Evolutionary conservation across 1,140 invertebrate genomes (phyloP), one percentile per base, ranked within the genome.

Genomic region (Drosophila ironensis): DNA sequence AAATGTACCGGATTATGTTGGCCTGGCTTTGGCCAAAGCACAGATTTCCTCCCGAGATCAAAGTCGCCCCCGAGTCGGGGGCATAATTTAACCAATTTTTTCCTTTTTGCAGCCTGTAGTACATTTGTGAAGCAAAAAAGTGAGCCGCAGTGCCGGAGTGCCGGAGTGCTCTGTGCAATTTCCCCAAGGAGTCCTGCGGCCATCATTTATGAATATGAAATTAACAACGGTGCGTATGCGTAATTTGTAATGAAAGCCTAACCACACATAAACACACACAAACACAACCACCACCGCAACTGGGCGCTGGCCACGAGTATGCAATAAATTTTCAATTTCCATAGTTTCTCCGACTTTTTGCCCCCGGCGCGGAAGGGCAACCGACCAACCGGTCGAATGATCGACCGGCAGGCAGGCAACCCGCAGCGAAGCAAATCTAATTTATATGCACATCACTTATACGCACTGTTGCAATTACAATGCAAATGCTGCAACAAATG

Each of bases 391-490:
- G n/a, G n/a, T n/a, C n/a, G n/a, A n/a, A n/a, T n/a, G n/a, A n/a
- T 7, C 35, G 16, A 46, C 28, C 51, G 30, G 41, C 44, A 46
- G n/a, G n/a, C n/a, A n/a, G n/a, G n/a, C n/a, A n/a, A 59, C 20
- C 57, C 45, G 48, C 63, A 69, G 35, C 42, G 57, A 54, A 77
- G 68, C 76, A 73, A 82, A 84, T 61, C 69, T 78, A 84, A 86
- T 82, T 82, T 82, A 78, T 84, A 82, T 78, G 78, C 78, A 73
- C 80, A 61, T 81, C 77, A 72, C 76, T 81, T 72, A 81, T 68
- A 82, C 77, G 72, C 77, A 81, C 42, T 61, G 67, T 60, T 75
- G 53, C 53, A 60, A 68, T 77, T 72, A 77, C 60, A 81, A 84
- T 82, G 67, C 67, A 75, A 67, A 72, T 72, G 54, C 51, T 56